Base-by-base conservation (phyloP, 2,113 vertebrate genomes). In the Carassius auratus region DNA sequence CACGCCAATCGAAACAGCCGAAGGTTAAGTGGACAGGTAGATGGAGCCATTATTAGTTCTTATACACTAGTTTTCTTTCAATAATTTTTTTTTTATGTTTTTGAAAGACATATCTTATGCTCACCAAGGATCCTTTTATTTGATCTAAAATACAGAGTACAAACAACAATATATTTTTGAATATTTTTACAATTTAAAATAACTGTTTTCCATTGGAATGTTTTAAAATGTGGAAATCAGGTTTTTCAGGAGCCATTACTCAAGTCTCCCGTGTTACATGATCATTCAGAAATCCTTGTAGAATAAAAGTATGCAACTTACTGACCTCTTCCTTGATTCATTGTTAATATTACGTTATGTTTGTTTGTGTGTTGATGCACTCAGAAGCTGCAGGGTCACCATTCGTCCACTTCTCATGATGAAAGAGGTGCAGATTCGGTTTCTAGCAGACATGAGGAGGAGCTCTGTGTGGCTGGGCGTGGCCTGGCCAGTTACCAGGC, bases 11-110 rank as follows among this genome's bases (percentile, higher is more conserved):
- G 94, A 92, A 93, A 93, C 87, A 91, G 90, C 88, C 96, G 90
- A 90, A 97, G 96, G 89, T 91, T 92, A 0, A 86, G 93, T 76
- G 93, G 90, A 90, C 93, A 93, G 94, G 95, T 95, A 59, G 33
- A 66, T 45, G 26, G 13, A 45, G 8, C 26, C 26, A 38, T 21
- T 50, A 57, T 57, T 38, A 68, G 33, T 21, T 38, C 68, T 38
- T 21, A 38, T 5, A 21, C 33, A 21, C 33, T 30, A 30, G 30
- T 30, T 30, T 30, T 30, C 30, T 26, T 26, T 26, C 26, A 26
- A 26, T 26, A 26, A 26, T 26, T 26, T 26, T 26, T 26, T 26
- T 26, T 26, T 26, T 26, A 26, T 42, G 9, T 73, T 73, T n/a
- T n/a, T 73, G 19, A 71, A 42, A 5, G 17, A 42, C 5, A 1